A percentile compares a stretch with the other conserved stretches of the same genome.
Evolutionary conservation across 2,888 invertebrate genomes (phyloP).

Genomic region (Gibbula magus): DNA sequence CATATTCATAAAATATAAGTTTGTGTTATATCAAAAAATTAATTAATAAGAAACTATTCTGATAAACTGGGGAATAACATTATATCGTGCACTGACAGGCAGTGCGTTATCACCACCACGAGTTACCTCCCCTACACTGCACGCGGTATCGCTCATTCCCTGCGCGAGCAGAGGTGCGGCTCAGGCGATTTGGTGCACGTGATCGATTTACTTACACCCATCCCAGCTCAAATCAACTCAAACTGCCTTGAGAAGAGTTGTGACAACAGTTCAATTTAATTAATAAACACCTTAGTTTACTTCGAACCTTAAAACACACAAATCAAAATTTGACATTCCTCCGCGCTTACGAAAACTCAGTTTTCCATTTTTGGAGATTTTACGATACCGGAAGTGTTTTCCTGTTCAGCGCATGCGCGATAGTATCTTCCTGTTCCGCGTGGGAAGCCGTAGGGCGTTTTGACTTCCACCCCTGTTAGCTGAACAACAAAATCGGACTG

Average conservation of each 20-base stretch:
- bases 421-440: constrained; percentile 46
- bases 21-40: no score
- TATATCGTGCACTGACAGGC: no score
- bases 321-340: constrained; percentile 14
- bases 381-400: neutral
- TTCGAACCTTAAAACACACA: neutral
- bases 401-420: constrained; percentile 42
- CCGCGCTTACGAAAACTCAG: constrained; percentile 9
- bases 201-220: neutral
- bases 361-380: constrained; percentile 28
- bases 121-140: neutral
- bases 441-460: constrained; percentile 47
- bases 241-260: neutral
- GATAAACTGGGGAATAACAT: no score
- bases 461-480: constrained; percentile 28
- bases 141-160: neutral
- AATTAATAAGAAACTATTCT: no score
- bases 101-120: neutral
- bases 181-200: neutral
- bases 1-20: no score
- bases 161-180: neutral
- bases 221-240: neutral
- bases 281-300: neutral
- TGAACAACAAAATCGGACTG: neutral
- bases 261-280: neutral